Evolutionary conservation across 2,888 invertebrate genomes (phyloP).

Genomic region (Zygaena filipendulae): DNA sequence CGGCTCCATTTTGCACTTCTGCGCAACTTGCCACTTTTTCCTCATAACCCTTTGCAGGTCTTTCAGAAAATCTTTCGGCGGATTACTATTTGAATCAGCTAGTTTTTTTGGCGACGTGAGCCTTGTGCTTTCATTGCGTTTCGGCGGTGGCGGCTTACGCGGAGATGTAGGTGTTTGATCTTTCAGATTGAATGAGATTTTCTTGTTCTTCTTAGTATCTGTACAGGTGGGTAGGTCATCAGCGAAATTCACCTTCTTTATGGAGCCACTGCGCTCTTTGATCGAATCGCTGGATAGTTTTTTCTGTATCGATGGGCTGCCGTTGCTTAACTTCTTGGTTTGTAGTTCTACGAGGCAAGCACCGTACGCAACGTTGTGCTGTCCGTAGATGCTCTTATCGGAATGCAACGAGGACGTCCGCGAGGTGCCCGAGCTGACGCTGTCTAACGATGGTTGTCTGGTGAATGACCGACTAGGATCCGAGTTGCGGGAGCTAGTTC

Average conservation of each 20-base stretch:
- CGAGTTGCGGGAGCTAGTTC: conserved; percentile 39
- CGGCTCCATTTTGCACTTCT: conserved; percentile 89
- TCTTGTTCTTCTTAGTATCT: conserved; percentile 70
- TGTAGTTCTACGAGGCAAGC: conserved; percentile 70
- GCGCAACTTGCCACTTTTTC: conserved; percentile 93
- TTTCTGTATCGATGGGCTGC: conserved; percentile 40
- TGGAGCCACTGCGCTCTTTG: conserved; percentile 57
- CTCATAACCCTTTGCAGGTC: conserved; percentile 93
- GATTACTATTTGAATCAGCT: conserved; percentile 76
- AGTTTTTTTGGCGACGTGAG: conserved; percentile 82
- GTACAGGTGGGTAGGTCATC: conserved; percentile 62
- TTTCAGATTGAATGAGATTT: conserved; percentile 72
- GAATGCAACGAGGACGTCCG: conserved; percentile 51
- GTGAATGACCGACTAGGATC: conserved; percentile 53
- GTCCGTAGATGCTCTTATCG: conserved; percentile 44
- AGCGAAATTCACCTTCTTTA: conserved; percentile 71
- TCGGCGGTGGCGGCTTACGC: conserved; percentile 78
- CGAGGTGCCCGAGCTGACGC: conserved; percentile 62
- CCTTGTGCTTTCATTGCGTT: conserved; percentile 78
- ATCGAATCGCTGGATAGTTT: conserved; percentile 36
- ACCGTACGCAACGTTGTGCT: conserved; percentile 43
- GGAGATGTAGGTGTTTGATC: conserved; percentile 69
- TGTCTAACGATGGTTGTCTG: conserved; percentile 67
- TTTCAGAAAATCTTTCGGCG: conserved; percentile 85
- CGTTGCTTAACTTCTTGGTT: conserved; percentile 54